A percentile compares a stretch with the other conserved stretches of the same genome.
These are phyloP conservation scores for Stomorhina lunata DNA, from an alignment of 2,888 invertebrate genomes.

Conservation along the genomic window DNA sequence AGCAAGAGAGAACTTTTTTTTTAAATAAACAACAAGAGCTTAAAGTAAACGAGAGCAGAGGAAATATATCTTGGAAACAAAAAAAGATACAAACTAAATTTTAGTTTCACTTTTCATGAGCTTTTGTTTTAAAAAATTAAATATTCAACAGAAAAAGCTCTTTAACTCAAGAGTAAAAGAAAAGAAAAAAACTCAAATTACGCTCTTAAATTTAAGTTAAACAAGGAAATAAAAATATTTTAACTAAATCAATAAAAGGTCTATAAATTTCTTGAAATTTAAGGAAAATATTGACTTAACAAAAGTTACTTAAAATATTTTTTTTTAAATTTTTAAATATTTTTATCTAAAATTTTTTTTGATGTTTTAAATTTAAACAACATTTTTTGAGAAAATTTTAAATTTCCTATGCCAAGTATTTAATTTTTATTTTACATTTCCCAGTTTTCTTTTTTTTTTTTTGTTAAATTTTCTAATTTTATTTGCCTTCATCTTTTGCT, in stretches of 20 bases:
- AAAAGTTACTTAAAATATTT: too few species aligned
- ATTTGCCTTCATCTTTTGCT: not conserved
- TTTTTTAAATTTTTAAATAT: too few species aligned
- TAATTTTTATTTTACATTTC: conserved; percentile 8
- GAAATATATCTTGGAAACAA: not conserved
- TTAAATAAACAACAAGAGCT: too few species aligned
- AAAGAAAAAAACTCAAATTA: not conserved
- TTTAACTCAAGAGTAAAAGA: conserved; percentile 43
- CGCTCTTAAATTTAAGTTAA: conserved; percentile 7
- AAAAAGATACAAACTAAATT: not conserved
- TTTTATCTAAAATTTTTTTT: too few species aligned
- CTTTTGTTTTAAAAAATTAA: conserved; percentile 1
- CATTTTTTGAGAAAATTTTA: too few species aligned
- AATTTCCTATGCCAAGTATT: too few species aligned
- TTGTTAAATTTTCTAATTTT: not conserved
- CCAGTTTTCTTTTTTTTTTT: conserved; percentile 9
- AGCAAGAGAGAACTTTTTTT: not conserved
- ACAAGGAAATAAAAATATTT: not conserved
- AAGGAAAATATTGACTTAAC: not conserved
- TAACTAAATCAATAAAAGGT: not conserved
- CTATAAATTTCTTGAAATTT: not conserved
- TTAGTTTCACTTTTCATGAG: conserved; percentile 58
- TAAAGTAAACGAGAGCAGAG: not conserved
- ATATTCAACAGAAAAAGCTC: conserved; percentile 8
- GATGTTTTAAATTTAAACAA: too few species aligned